Percentiles rank a stretch among this genome's conserved stretches.
phyloP scores from a whole-genome alignment of 2,113 vertebrate genomes.

The Delphinus delphis region DNA sequence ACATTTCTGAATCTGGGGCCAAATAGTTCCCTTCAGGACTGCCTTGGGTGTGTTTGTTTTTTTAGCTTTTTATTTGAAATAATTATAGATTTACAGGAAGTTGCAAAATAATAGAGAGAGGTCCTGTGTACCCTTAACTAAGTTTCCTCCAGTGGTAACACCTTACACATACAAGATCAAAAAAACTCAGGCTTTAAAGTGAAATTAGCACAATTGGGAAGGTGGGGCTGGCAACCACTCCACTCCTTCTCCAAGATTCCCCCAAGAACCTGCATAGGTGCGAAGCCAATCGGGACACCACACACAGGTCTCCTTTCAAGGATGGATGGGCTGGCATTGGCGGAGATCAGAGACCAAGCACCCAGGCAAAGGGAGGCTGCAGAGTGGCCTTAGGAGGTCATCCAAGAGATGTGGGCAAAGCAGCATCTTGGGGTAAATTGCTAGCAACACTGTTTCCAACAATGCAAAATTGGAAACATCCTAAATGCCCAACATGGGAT shows the following conservation, averaged over 20 bases:
- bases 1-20: neutral
- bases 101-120: neutral
- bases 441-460: neutral
- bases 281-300: neutral
- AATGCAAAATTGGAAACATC: neutral
- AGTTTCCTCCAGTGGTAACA: neutral
- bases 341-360: neutral
- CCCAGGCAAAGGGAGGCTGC: neutral
- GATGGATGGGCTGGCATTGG: neutral
- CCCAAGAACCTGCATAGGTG: neutral
- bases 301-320: neutral
- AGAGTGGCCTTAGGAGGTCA: neutral
- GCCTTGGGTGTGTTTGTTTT: neutral
- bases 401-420: neutral
- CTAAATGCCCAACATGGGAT: neutral
- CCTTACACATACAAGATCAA: neutral
- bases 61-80: neutral
- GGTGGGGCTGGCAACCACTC: neutral
- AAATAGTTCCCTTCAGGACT: neutral
- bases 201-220: neutral
- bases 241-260: neutral
- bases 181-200: neutral
- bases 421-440: too few species aligned
- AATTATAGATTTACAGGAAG: neutral
- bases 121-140: neutral